Percentiles rank a stretch among this genome's conserved stretches.
Evolutionary conservation across 2,888 invertebrate species (phyloP).

Genomic region (Trachelus tabidus): DNA sequence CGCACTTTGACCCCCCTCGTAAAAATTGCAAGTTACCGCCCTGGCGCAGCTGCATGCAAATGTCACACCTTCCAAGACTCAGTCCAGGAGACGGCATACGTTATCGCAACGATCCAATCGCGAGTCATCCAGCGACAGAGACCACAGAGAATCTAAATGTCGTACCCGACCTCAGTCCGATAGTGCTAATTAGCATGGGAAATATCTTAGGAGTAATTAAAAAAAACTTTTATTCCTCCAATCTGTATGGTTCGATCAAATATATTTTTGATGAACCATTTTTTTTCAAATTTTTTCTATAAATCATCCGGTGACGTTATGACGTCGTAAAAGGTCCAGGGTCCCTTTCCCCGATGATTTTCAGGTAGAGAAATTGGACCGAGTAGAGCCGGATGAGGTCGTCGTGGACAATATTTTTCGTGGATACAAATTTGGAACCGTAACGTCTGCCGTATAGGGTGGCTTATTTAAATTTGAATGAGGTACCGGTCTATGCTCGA

Average conservation of each 20-base stretch:
- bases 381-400: background rate
- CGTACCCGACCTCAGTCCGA: background rate
- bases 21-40: slow-evolving; percentile 54
- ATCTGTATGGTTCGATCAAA: background rate
- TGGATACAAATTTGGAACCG: background rate
- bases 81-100: slow-evolving; percentile 26
- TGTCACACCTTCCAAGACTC: slow-evolving; percentile 10
- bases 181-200: background rate
- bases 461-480: slow-evolving; percentile 38
- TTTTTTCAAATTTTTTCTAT: background rate
- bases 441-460: background rate
- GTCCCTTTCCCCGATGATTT: background rate
- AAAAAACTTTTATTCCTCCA: background rate
- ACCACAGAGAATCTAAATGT: slow-evolving; percentile 3
- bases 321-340: too few species aligned
- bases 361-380: background rate
- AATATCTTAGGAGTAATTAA: background rate
- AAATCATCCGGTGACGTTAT: background rate
- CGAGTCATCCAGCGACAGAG: slow-evolving; percentile 2
- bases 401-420: background rate
- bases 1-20: slow-evolving; percentile 56
- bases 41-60: slow-evolving; percentile 52
- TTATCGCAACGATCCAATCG: slow-evolving; percentile 3
- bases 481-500: slow-evolving; percentile 29
- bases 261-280: background rate